phyloP scores from a whole-genome alignment of 2,113 vertebrate genomes.

The Oryzias javanicus region DNA sequence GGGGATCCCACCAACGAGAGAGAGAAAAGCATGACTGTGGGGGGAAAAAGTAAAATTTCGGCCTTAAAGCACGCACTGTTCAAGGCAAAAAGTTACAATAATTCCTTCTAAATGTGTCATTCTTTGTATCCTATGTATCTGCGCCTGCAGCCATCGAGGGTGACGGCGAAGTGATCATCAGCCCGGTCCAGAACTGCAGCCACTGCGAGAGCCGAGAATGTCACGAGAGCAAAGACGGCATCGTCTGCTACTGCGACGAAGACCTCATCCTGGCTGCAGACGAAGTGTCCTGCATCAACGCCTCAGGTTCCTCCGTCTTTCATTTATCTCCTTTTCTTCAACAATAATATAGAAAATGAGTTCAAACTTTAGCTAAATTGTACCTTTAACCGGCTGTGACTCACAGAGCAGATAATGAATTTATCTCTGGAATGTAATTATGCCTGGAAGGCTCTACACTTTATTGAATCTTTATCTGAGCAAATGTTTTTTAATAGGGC shows the following conservation, averaged over 20 bases:
- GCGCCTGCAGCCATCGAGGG: conserved; percentile 85
- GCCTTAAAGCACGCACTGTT: too few species aligned
- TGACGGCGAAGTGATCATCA: conserved; percentile 92
- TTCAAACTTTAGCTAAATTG: conserved; percentile 34
- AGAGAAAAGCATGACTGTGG: too few species aligned
- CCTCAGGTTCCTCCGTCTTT: conserved; percentile 54
- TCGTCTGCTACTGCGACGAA: conserved; percentile 89
- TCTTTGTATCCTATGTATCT: neutral
- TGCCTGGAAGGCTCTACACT: conserved; percentile 39
- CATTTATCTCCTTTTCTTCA: neutral
- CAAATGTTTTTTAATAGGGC: conserved; percentile 36
- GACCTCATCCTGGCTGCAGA: conserved; percentile 84
- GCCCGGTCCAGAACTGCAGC: conserved; percentile 92
- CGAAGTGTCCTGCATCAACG: conserved; percentile 83
- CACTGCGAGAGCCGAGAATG: conserved; percentile 92
- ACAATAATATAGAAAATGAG: conserved; percentile 19
- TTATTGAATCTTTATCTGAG: conserved; percentile 58
- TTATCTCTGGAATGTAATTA: conserved; percentile 54
- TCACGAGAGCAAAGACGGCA: conserved; percentile 77
- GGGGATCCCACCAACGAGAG: too few species aligned
- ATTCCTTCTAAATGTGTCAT: neutral
- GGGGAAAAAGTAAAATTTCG: too few species aligned
- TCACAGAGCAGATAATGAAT: conserved; percentile 47
- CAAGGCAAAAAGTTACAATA: too few species aligned
- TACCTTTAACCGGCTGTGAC: conserved; percentile 57